Conservation (phyloP, 2,113 vertebrate genomes). For the Hippocampus comes region DNA sequence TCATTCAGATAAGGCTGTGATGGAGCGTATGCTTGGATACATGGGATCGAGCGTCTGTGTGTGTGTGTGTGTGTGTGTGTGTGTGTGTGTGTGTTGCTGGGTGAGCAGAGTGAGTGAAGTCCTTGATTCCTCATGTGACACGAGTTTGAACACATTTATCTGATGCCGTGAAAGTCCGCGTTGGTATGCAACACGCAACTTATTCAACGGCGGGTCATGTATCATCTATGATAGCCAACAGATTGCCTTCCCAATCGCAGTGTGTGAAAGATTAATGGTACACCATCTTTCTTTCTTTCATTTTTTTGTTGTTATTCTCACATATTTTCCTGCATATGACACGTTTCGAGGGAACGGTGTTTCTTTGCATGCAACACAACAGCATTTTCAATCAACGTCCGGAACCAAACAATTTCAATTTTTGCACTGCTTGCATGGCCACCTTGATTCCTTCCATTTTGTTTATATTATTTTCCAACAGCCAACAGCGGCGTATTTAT, state of each 20-base stretch:
- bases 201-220: conserved; percentile 56
- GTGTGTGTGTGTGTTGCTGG: conserved; percentile 1
- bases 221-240: conserved; percentile 71
- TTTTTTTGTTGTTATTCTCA: background rate
- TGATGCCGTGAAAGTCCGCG: conserved; percentile 16
- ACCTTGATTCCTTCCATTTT: background rate
- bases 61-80: background rate
- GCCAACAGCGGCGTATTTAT: conserved; percentile 1
- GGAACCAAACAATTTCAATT: background rate
- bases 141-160: conserved; percentile 7
- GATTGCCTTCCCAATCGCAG: conserved; percentile 63
- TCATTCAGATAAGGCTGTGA: conserved; percentile 8
- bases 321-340: background rate
- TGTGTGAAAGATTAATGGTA: conserved; percentile 68
- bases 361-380: conserved; percentile 19
- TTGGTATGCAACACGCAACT: conserved; percentile 66
- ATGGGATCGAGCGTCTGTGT: background rate
- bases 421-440: background rate
- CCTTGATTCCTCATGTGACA: conserved; percentile 20
- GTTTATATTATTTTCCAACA: background rate
- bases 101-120: conserved; percentile 7
- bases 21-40: background rate
- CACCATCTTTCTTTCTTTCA: conserved; percentile 24
- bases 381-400: conserved; percentile 14
- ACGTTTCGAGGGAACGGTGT: conserved; percentile 6